Percentiles rank a stretch among this genome's conserved stretches.
Conservation (phyloP, 1,140 invertebrate genomes). For the Microplitis mediator region DNA sequence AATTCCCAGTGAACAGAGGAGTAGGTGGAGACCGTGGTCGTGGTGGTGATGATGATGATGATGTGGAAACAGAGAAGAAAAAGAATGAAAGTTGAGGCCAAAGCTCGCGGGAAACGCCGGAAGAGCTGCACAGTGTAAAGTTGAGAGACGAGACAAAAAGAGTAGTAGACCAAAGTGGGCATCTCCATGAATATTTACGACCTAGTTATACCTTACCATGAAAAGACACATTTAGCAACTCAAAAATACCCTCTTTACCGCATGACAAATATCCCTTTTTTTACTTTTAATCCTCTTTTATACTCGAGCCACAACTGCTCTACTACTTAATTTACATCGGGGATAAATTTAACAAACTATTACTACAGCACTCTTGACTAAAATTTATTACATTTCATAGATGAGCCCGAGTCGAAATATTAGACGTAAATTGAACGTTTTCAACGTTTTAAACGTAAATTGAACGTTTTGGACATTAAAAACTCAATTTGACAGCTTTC, state of each 20-base stretch:
- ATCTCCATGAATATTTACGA: slow-evolving; percentile 27
- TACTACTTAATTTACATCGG: too few relatives aligned
- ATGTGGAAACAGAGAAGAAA: neutral
- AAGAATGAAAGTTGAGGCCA: slow-evolving; percentile 1
- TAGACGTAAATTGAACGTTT: too few relatives aligned
- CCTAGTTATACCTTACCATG: slow-evolving; percentile 17
- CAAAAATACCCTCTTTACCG: neutral
- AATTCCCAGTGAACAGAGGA: neutral
- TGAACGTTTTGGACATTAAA: too few relatives aligned
- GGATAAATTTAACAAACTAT: too few relatives aligned
- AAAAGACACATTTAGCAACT: slow-evolving; percentile 9
- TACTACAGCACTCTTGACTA: too few relatives aligned
- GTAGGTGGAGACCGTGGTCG: neutral
- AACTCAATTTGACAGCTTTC: too few relatives aligned
- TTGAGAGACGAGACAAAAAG: neutral
- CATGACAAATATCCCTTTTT: neutral
- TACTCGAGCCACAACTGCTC: too few relatives aligned
- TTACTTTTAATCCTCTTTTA: too few relatives aligned
- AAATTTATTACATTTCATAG: too few relatives aligned
- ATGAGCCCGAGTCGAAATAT: too few relatives aligned
- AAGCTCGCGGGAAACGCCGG: slow-evolving; percentile 15
- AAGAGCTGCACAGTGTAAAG: slow-evolving; percentile 7
- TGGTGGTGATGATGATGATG: neutral
- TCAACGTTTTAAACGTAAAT: too few relatives aligned
- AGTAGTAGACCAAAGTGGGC: slow-evolving; percentile 13